Base-by-base conservation (phyloP, 2,888 invertebrate species). In the Drosophila aldrichi region DNA sequence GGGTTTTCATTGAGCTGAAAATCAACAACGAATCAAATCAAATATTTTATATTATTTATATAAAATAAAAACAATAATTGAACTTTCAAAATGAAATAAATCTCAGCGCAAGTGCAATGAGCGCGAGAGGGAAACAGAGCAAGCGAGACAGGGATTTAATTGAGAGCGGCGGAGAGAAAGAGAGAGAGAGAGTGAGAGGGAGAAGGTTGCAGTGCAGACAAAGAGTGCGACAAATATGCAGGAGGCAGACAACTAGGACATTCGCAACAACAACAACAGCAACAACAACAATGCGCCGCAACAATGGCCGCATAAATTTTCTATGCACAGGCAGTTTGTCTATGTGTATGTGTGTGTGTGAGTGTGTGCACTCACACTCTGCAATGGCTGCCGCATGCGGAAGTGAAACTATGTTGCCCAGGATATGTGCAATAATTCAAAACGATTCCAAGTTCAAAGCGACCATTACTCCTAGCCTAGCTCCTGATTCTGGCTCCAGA, bases 381-480 rank as follows among this genome's bases (percentile, higher is more conserved):
- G 58, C 67, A 75, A 88, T 83, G 83, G 82, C 79, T 70, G 80
- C 75, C 83, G 87, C 73, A 77, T 68, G 77, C 81, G 84, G 87
- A 89, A 87, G 89, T 87, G 89, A 89, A 87, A 87, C 87, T 87
- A 89, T 87, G 87, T 89, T 84, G 83, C 87, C 77, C 86, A 83
- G 87, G 87, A 88, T 85, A 89, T 90, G 83, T 88, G 86, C 82
- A 90, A 91, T 91, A 91, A 91, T 87, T 91, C 91, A 91, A 88
- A 91, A 89, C 73, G 91, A 85, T 84, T 86, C 91, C 91, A 91
- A 91, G 91, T 91, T 91, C 91, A 91, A 91, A 91, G 89, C 90
- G 85, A 77, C 89, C 88, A 91, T 91, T 90, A 91, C 90, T 91
- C 86, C 76, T 82, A 67, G 66, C 65, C 65, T 65, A 77, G 69